Conservation (phyloP, 2,888 invertebrate genomes). For the Xestobium rufovillosum region DNA sequence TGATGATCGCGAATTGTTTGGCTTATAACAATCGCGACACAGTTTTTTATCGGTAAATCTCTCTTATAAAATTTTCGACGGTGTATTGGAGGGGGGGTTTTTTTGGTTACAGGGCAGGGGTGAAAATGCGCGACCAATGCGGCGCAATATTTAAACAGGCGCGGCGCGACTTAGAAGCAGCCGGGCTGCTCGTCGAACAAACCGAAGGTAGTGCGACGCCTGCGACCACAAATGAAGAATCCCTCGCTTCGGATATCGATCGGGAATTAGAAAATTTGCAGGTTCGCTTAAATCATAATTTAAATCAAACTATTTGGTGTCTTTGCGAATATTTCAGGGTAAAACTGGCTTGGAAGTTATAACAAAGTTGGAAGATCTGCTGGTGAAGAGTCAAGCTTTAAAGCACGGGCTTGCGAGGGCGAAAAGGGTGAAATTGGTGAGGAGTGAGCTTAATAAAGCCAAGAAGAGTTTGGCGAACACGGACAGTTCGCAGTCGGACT, state of each 20-base stretch:
- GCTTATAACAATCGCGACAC: slow-evolving; percentile 94
- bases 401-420: slow-evolving; percentile 51
- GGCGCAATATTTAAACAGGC: slow-evolving; percentile 70
- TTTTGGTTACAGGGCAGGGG: slow-evolving; percentile 56
- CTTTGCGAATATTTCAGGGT: too few relatives aligned
- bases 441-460: slow-evolving; percentile 51
- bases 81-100: slow-evolving; percentile 11
- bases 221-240: slow-evolving; percentile 38
- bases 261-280: slow-evolving; percentile 45
- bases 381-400: slow-evolving; percentile 55
- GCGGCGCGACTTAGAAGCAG: slow-evolving; percentile 61
- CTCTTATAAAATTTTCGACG: not conserved
- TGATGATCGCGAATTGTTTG: slow-evolving; percentile 95
- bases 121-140: slow-evolving; percentile 86
- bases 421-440: slow-evolving; percentile 51
- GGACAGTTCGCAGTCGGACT: slow-evolving; percentile 40
- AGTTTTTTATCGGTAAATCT: slow-evolving; percentile 68
- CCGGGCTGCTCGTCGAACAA: slow-evolving; percentile 47
- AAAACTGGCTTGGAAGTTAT: slow-evolving; percentile 41
- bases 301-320: too few relatives aligned
- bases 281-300: too few relatives aligned
- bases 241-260: slow-evolving; percentile 49
- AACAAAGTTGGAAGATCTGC: slow-evolving; percentile 51
- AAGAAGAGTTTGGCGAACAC: slow-evolving; percentile 37
- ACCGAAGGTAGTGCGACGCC: slow-evolving; percentile 37